Conservation (phyloP, 2,888 invertebrate species). For the Clunio marinus region DNA sequence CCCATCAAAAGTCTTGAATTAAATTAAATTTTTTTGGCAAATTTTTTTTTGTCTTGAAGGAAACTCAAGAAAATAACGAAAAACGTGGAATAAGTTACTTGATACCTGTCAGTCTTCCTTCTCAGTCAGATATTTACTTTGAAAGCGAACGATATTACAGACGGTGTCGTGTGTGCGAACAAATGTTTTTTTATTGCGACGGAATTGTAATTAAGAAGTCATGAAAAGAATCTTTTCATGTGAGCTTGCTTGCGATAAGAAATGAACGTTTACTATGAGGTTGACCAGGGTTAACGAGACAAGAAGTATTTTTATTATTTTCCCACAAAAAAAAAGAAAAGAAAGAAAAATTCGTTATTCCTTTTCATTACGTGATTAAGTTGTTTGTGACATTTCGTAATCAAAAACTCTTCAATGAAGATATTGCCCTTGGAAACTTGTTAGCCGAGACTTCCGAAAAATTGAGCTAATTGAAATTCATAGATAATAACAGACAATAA, state of each 20-base stretch:
- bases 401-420: no score
- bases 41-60: neutral
- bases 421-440: no score
- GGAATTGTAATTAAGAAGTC: slow-evolving; percentile 24
- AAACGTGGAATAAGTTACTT: neutral
- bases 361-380: no score
- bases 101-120: neutral
- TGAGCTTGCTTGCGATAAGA: neutral
- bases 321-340: no score
- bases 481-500: no score
- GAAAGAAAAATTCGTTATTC: no score
- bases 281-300: neutral
- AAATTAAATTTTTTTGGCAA: neutral
- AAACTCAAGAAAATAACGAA: neutral
- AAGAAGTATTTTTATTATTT: no score
- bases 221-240: neutral
- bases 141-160: neutral
- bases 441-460: no score
- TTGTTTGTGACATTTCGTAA: no score
- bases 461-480: no score
- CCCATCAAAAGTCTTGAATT: neutral
- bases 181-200: slow-evolving; percentile 11
- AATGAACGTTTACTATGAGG: neutral
- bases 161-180: neutral
- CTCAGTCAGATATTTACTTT: no score